Percentiles rank a stretch among this genome's conserved stretches.
These are phyloP conservation scores for Plotosus lineatus DNA, from an alignment of 2,113 vertebrate species.

Conservation along the genomic window DNA sequence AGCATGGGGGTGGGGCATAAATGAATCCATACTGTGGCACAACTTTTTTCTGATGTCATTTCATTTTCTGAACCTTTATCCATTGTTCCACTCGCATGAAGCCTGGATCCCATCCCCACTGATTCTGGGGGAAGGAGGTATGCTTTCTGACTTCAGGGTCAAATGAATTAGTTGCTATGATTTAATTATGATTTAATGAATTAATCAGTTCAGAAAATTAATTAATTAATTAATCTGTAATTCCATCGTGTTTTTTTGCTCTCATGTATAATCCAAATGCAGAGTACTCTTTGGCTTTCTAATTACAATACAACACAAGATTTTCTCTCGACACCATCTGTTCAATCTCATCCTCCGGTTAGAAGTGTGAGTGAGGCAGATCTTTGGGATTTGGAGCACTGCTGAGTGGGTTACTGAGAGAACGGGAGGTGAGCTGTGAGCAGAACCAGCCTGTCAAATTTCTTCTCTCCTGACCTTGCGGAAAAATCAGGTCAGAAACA, in stretches of 20 bases:
- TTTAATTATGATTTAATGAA: too few relatives aligned
- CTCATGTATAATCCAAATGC: not conserved
- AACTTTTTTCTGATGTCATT: too few relatives aligned
- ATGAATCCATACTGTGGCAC: too few relatives aligned
- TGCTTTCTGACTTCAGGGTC: too few relatives aligned
- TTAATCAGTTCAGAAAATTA: not conserved
- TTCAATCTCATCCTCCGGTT: constrained; percentile 11
- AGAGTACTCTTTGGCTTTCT: not conserved
- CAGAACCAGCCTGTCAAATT: constrained; percentile 23
- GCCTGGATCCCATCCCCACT: too few relatives aligned
- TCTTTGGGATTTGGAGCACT: constrained; percentile 7
- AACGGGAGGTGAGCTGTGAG: not conserved
- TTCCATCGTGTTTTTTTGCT: not conserved
- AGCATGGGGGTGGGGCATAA: too few relatives aligned
- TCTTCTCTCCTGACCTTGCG: not conserved
- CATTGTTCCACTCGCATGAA: too few relatives aligned
- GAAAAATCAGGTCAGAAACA: not conserved
- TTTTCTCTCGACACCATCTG: not conserved
- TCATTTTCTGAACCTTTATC: too few relatives aligned
- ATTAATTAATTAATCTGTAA: not conserved
- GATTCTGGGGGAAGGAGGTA: too few relatives aligned
- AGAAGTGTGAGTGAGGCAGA: not conserved
- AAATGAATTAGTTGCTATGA: too few relatives aligned
- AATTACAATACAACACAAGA: not conserved
- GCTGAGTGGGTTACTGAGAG: not conserved